These are phyloP conservation scores for Aradus depressus DNA, from an alignment of 2,888 invertebrate species.

Conservation along the genomic window DNA sequence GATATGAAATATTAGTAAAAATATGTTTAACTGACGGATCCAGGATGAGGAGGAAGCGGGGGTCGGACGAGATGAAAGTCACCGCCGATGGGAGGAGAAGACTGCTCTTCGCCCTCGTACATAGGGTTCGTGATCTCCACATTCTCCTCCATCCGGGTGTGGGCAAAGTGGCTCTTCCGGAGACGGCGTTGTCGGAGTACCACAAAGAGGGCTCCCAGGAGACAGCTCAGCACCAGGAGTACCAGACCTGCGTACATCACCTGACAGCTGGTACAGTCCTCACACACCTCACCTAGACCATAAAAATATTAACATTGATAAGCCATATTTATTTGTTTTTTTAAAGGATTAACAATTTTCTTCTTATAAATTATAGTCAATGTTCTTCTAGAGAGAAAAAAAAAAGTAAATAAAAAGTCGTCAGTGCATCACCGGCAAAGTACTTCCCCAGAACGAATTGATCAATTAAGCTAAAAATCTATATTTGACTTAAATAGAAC, in stretches of 20 bases:
- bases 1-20: too few species aligned
- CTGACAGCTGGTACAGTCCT: constrained; percentile 1
- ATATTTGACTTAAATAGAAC: too few species aligned
- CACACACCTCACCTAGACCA: constrained; percentile 1
- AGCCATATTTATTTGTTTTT: too few species aligned
- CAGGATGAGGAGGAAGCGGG: too few species aligned
- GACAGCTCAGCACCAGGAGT: not conserved
- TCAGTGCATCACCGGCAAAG: too few species aligned
- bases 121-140: constrained; percentile 79
- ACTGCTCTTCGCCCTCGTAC: constrained; percentile 59
- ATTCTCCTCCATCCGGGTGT: constrained; percentile 69
- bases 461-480: too few species aligned
- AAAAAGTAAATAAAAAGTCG: too few species aligned
- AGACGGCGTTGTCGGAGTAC: constrained; percentile 54
- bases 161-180: constrained; percentile 65
- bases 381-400: too few species aligned
- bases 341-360: too few species aligned
- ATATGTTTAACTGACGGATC: too few species aligned
- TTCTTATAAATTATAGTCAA: too few species aligned
- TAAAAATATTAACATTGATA: not conserved
- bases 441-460: too few species aligned
- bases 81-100: constrained; percentile 1
- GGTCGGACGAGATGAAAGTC: constrained; percentile 9
- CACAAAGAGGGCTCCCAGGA: not conserved
- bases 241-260: not conserved